phyloP scores from a whole-genome alignment of 1,140 invertebrate species.

The Antheraea mylitta region DNA sequence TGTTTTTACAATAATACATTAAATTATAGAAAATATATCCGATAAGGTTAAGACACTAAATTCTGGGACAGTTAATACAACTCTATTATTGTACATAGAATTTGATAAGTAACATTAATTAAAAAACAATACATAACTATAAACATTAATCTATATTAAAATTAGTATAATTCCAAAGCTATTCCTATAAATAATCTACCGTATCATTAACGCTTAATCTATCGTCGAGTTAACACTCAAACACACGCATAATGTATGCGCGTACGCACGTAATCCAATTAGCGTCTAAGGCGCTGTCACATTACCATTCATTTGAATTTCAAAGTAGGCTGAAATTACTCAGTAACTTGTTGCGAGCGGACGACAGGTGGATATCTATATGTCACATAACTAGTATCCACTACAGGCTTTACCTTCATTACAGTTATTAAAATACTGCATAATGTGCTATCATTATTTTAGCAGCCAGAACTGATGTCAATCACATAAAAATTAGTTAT shows the following conservation, averaged over 20 bases:
- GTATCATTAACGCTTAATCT: constrained; percentile 21
- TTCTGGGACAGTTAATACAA: too few species aligned
- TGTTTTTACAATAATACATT: too few species aligned
- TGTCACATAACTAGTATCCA: background rate
- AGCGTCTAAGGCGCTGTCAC: constrained; percentile 47
- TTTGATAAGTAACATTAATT: too few species aligned
- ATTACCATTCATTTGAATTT: constrained; percentile 69
- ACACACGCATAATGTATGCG: constrained; percentile 21
- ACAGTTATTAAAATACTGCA: background rate
- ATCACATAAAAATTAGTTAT: too few species aligned
- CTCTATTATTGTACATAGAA: too few species aligned
- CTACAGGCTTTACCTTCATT: background rate
- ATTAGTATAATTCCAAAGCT: too few species aligned
- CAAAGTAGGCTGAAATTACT: constrained; percentile 55
- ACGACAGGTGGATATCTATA: constrained; percentile 34
- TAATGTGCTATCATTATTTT: background rate
- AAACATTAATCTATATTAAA: too few species aligned
- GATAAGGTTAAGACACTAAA: too few species aligned
- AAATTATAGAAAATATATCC: too few species aligned
- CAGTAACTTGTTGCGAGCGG: constrained; percentile 31
- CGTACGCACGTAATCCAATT: constrained; percentile 57
- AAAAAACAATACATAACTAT: too few species aligned
- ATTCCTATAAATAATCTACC: background rate
- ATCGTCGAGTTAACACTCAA: constrained; percentile 37
- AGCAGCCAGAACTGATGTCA: too few species aligned